Percentiles rank a stretch among this genome's conserved stretches.
These are phyloP conservation scores for Drosophila meridionalis DNA, from an alignment of 2,888 invertebrate species.

Conservation along the genomic window DNA sequence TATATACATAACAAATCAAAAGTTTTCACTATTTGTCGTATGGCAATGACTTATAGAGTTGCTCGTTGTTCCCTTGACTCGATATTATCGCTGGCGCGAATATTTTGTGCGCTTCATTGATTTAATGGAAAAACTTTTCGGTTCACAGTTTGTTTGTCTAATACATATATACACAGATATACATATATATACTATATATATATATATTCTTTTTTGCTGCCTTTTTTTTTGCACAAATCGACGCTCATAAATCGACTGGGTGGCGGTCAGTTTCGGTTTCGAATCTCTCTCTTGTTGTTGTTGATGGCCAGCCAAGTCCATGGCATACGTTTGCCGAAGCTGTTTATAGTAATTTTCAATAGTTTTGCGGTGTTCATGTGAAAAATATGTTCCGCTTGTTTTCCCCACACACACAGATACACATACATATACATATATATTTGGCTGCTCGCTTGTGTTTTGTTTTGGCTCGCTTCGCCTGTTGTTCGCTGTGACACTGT, in stretches of 20 bases:
- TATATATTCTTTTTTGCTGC: not conserved
- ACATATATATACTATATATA: not conserved
- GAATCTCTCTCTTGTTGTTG: constrained; percentile 38
- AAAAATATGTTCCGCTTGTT: constrained; percentile 65
- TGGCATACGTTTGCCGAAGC: constrained; percentile 37
- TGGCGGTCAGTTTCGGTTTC: constrained; percentile 47
- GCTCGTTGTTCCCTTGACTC: constrained; percentile 39
- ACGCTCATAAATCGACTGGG: constrained; percentile 65
- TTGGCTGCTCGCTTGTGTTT: constrained; percentile 3
- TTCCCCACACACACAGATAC: not conserved
- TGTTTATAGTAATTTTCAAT: constrained; percentile 74
- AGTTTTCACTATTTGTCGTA: constrained; percentile 44
- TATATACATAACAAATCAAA: constrained; percentile 43
- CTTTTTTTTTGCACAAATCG: constrained; percentile 48
- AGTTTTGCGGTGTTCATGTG: constrained; percentile 64
- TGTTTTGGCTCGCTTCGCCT: not conserved
- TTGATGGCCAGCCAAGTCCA: constrained; percentile 46
- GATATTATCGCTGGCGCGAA: constrained; percentile 65
- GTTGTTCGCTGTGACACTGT: not conserved
- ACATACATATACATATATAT: constrained; percentile 1
- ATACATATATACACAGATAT: not conserved
- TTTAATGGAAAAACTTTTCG: constrained; percentile 80
- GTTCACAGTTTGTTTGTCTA: constrained; percentile 46
- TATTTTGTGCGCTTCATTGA: constrained; percentile 78
- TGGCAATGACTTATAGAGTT: constrained; percentile 27